Evolutionary conservation across 2,113 vertebrate genomes (phyloP), one percentile per base, ranked within the genome.

Genomic region (Oxygymnocypris stewartii): DNA sequence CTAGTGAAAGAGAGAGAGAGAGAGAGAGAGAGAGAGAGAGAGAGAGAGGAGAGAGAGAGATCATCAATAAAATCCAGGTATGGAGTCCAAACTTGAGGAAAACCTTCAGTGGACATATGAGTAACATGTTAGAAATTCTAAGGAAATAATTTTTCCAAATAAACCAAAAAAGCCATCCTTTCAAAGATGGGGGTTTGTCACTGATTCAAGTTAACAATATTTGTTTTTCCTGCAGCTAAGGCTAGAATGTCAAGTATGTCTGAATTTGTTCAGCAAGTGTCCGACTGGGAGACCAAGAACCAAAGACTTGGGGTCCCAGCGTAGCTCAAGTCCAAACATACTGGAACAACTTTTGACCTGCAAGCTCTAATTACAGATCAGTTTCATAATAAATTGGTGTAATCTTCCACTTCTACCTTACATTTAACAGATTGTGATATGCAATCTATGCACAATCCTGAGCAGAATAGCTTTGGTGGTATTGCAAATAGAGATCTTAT

Each of bases 401-500:
- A 75, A 35, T 75, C n/a, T 23, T 37, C 79, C 65, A 86, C 71
- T 51, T 74, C 16, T 12, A 67, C 20, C 20, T 82, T 37, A 61
- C 85, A 74, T 71, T 54, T 73, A 67, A 82, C 5, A 63, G 49
- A 49, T 13, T 23, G 71, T 74, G 3, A 74, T 74, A 5, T 74
- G 71, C 9, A 23, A 4, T 42, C 20, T 74, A 6, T 44, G 20
- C 10, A 42, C 37, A 12, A 74, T n/a, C 9, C 71, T 74, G 20
- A 74, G 37, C 4, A 23, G 71, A 42, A 74, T 42, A 23, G 78
- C 51, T 81, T 31, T 81, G 11, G 57, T 12, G 12, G 37, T 13
- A 11, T 44, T 81, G 37, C 37, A 81, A n/a, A 81, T 11, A 81
- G 51, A 59, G 6, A 80, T 80, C 23, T 80, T 80, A 61, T 80